Base-by-base conservation (phyloP, 2,797 vertebrate species). In the Kryptopterus vitreolus region DNA sequence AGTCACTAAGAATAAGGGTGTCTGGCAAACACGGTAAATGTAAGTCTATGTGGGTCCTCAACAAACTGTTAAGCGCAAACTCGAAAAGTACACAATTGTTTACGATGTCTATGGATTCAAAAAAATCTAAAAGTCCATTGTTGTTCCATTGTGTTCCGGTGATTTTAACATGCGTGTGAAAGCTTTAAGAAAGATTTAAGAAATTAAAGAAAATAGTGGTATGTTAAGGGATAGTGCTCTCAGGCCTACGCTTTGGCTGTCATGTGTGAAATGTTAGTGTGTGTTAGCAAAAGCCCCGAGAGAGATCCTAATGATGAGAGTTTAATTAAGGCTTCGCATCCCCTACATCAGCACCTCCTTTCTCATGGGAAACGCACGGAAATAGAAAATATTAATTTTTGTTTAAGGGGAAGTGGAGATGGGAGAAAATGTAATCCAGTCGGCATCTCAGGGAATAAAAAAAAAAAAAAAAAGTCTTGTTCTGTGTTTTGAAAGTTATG, bases 301-400 rank as follows among this genome's bases (percentile, higher is more conserved):
- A 88, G 57, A 61, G 70, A 82, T 80, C 70, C 80, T 85, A 89
- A 88, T 87, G 76, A 88, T 69, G 71, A 87, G 80, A 72, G 70
- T 86, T 87, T 88, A 84, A 85, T 88, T 87, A 85, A 81, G 76
- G 74, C 59, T 68, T 59, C 63, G 74, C 77, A 71, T 63, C 81
- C 68, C 76, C 59, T 76, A 78, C 58, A 81, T 71, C 78, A 81
- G 73, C 38, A 59, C 55, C 58, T 43, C 38, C 26, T 43, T 33
- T 59, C 82, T 84, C 70, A 12, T 24, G 13, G 46, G 77, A 79
- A 31, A 72, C 55, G 18, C 5, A 24, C 69, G 6, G 33, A 50
- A 78, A 81, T 79, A 71, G 65, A 79, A 85, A 80, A 70, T 69
- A 52, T 75, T 71, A 59, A 24, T 38, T 69, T 77, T 74, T 78